Evolutionary conservation across 1,140 invertebrate genomes (phyloP).

Genomic region (Alviniconcha marisindica): DNA sequence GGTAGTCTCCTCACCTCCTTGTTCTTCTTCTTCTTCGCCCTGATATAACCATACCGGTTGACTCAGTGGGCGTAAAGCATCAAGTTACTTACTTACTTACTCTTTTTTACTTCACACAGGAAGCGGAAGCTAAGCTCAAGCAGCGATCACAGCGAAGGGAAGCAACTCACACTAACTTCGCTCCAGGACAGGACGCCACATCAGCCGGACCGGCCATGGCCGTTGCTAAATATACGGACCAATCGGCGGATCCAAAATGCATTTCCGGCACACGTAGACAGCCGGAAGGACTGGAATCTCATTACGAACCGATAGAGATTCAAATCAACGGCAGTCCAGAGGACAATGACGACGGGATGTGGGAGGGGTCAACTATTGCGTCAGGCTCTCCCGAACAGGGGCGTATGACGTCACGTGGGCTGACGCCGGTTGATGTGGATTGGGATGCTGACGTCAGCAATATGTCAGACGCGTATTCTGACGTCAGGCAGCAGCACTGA

Average conservation of each 20-base stretch:
- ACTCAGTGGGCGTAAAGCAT: background rate
- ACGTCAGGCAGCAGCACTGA: background rate
- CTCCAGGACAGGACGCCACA: background rate
- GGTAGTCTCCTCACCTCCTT: too few relatives aligned
- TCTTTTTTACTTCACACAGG: too few relatives aligned
- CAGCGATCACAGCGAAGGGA: background rate
- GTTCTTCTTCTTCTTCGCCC: too few relatives aligned
- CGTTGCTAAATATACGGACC: background rate
- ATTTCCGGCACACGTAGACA: too few relatives aligned
- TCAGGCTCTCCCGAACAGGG: background rate
- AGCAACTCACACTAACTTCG: too few relatives aligned
- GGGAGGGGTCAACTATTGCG: background rate
- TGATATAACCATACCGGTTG: background rate
- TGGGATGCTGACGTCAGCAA: conserved; percentile 39
- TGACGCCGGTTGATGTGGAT: background rate
- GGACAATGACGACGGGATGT: background rate
- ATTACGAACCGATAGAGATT: background rate
- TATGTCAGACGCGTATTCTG: conserved; percentile 18
- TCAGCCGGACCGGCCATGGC: background rate
- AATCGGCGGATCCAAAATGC: too few relatives aligned
- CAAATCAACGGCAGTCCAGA: background rate
- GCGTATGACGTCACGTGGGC: background rate
- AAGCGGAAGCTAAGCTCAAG: background rate
- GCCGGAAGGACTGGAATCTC: too few relatives aligned
- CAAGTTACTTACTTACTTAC: too few relatives aligned